phyloP scores from a whole-genome alignment of 2,113 vertebrate genomes.

The Hippocampus barbouri region DNA sequence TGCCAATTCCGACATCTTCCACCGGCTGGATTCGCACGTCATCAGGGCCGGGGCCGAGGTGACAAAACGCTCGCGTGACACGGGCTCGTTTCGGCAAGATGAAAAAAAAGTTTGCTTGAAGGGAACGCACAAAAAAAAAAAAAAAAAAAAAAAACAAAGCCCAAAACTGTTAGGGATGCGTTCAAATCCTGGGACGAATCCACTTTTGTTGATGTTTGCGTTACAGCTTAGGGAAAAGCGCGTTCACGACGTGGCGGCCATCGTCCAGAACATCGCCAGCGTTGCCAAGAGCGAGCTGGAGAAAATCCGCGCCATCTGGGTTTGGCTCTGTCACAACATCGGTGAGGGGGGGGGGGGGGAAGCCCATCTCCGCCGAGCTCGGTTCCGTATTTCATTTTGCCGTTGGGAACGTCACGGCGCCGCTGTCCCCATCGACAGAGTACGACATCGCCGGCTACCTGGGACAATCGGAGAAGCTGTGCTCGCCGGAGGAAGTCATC shows the following conservation, averaged over 20 bases:
- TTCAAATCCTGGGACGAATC: neutral
- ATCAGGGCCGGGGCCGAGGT: slow-evolving; percentile 66
- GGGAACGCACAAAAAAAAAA: too few relatives aligned
- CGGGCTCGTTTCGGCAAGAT: neutral
- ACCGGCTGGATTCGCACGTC: slow-evolving; percentile 57
- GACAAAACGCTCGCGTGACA: neutral
- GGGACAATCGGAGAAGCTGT: slow-evolving; percentile 70
- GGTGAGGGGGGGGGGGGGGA: slow-evolving; percentile 40
- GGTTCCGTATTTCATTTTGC: neutral
- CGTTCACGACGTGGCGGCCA: slow-evolving; percentile 56
- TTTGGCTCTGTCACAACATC: slow-evolving; percentile 82
- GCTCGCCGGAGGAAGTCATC: slow-evolving; percentile 71
- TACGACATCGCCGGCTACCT: slow-evolving; percentile 74
- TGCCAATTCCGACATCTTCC: slow-evolving; percentile 58
- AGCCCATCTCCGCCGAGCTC: neutral
- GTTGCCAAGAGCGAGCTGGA: slow-evolving; percentile 70
- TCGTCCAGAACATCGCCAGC: slow-evolving; percentile 65
- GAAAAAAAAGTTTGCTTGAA: too few relatives aligned
- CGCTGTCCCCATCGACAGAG: slow-evolving; percentile 43
- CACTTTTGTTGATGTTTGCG: slow-evolving; percentile 30
- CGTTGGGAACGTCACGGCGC: too few relatives aligned
- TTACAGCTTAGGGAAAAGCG: slow-evolving; percentile 65
- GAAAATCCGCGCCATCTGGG: slow-evolving; percentile 69
- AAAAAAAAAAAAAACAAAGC: too few relatives aligned
- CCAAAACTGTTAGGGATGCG: too few relatives aligned